phyloP scores from a whole-genome alignment of 1,140 invertebrate species.

The Bombus vancouverensis region DNA sequence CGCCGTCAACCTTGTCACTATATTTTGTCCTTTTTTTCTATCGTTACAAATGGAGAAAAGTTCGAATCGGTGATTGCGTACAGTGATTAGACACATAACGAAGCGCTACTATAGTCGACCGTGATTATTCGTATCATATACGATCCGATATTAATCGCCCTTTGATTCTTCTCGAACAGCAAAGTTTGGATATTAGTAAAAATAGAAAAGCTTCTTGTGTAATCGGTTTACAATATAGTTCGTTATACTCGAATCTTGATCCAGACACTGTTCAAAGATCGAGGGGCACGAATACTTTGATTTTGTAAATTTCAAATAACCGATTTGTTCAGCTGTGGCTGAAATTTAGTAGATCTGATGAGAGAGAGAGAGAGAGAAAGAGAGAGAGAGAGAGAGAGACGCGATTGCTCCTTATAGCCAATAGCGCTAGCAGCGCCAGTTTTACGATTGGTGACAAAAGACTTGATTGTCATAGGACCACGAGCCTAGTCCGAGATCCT shows the following conservation, averaged over 20 bases:
- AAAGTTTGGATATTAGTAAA: background rate
- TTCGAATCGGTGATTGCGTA: background rate
- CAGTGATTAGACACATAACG: background rate
- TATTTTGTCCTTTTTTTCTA: constrained; percentile 55
- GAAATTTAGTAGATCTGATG: constrained; percentile 62
- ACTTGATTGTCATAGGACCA: constrained; percentile 48
- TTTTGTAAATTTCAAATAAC: background rate
- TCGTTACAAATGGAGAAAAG: background rate
- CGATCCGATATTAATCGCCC: background rate
- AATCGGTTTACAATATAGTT: background rate
- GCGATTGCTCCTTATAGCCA: background rate
- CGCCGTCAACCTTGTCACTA: constrained; percentile 52
- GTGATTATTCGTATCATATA: background rate
- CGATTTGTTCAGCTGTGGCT: constrained; percentile 46
- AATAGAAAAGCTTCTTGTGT: background rate
- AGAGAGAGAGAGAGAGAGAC: constrained; percentile 1
- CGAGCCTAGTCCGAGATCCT: constrained; percentile 77
- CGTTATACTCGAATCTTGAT: background rate
- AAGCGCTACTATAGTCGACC: background rate
- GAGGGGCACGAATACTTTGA: background rate
- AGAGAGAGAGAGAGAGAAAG: too few species aligned
- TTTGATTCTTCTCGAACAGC: background rate
- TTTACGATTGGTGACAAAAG: background rate
- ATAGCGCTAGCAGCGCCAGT: background rate
- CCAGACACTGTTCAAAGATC: background rate